phyloP scores from a whole-genome alignment of 2,113 vertebrate species.

The Salminus brasiliensis region DNA sequence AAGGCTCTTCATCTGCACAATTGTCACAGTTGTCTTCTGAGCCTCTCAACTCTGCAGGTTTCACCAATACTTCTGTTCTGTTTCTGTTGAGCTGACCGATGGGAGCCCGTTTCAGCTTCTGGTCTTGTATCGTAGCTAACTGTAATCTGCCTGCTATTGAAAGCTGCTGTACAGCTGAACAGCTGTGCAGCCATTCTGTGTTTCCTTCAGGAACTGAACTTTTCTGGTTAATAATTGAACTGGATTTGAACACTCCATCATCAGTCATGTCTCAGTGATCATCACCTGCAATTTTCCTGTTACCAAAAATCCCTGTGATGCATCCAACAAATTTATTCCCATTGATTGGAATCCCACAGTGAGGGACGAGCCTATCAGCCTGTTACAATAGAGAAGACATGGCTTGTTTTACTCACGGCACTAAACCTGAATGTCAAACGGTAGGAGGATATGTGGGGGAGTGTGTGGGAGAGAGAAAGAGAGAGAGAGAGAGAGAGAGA shows the following conservation, averaged over 20 bases:
- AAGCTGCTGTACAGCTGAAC: too few relatives aligned
- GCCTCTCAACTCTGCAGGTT: neutral
- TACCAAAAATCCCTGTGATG: neutral
- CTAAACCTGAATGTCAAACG: neutral
- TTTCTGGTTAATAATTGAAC: neutral
- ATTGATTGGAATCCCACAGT: neutral
- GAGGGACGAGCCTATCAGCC: neutral
- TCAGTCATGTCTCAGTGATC: neutral
- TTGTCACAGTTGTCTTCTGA: neutral
- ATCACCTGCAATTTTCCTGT: neutral
- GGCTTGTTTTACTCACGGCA: neutral
- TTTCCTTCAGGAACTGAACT: too few relatives aligned
- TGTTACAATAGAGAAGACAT: neutral
- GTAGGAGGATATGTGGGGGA: slow-evolving; percentile 9
- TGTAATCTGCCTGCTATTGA: too few relatives aligned
- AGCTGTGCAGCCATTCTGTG: too few relatives aligned
- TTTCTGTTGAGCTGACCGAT: too few relatives aligned
- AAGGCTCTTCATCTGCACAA: neutral
- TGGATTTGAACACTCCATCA: neutral
- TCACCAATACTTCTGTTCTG: too few relatives aligned
- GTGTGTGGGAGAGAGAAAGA: slow-evolving; percentile 6
- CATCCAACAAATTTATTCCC: neutral
- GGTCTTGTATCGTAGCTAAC: too few relatives aligned
- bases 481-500: neutral
- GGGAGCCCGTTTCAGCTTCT: too few relatives aligned